These are phyloP conservation scores for Scotopteryx bipunctaria DNA, from an alignment of 2,888 invertebrate genomes.

Conservation along the genomic window DNA sequence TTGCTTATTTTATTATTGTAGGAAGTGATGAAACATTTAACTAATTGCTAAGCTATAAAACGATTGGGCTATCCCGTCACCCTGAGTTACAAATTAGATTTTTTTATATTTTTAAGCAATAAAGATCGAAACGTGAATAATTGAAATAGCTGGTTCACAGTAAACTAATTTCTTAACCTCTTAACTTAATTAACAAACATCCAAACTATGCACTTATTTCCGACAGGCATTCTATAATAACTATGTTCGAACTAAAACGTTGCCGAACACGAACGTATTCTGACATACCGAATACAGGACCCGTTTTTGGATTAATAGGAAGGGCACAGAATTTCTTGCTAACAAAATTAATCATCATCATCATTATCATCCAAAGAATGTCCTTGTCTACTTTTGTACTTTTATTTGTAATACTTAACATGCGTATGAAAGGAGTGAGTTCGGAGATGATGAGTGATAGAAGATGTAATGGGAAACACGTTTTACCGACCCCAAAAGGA, in stretches of 20 bases:
- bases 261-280: slow-evolving; percentile 7
- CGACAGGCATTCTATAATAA: slow-evolving; percentile 7
- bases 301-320: background rate
- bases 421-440: no score
- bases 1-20: background rate
- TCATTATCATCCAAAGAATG: no score
- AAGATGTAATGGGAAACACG: no score
- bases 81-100: background rate
- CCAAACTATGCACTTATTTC: slow-evolving; percentile 9
- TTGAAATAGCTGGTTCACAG: slow-evolving; percentile 16
- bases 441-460: no score
- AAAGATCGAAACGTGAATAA: background rate
- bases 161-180: slow-evolving; percentile 15
- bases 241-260: slow-evolving; percentile 8
- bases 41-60: background rate
- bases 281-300: slow-evolving; percentile 6
- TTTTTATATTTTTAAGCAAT: background rate
- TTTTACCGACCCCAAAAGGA: no score
- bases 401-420: no score
- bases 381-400: no score
- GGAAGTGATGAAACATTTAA: background rate
- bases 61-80: background rate
- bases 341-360: no score
- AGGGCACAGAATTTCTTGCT: no score
- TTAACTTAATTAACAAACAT: slow-evolving; percentile 15